phyloP scores from a whole-genome alignment of 1,140 invertebrate genomes.

The Cherax quadricarinatus region DNA sequence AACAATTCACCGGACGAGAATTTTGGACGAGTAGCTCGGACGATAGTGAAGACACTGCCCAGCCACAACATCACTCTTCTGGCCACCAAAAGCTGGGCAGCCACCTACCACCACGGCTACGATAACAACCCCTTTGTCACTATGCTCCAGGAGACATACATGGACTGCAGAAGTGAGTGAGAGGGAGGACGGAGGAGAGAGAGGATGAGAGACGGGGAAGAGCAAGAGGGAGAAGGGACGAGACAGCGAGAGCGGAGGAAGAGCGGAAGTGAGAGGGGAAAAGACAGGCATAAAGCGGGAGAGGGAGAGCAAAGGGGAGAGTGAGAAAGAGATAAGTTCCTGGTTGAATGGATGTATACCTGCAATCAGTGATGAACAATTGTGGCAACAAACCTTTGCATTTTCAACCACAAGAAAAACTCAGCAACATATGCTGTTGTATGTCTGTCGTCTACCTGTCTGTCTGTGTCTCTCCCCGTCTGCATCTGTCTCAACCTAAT shows the following conservation, averaged over 20 bases:
- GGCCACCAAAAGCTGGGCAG: slow-evolving; percentile 83
- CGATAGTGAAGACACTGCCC: slow-evolving; percentile 83
- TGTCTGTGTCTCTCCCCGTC: neutral
- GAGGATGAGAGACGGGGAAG: neutral
- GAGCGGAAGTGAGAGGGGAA: neutral
- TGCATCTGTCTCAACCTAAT: too few species aligned
- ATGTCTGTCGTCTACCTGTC: neutral
- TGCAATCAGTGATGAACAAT: too few species aligned
- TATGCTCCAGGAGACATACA: slow-evolving; percentile 86
- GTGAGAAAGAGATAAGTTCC: neutral
- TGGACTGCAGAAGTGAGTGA: slow-evolving; percentile 87
- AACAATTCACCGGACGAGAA: slow-evolving; percentile 62
- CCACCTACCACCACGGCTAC: slow-evolving; percentile 87
- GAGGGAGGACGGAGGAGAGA: neutral
- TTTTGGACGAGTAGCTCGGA: slow-evolving; percentile 80
- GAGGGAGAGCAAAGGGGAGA: neutral
- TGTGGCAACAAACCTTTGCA: too few species aligned
- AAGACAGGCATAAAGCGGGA: neutral
- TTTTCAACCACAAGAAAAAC: too few species aligned
- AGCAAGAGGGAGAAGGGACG: neutral
- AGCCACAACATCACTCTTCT: slow-evolving; percentile 84
- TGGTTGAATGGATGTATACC: too few species aligned
- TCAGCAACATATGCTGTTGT: too few species aligned
- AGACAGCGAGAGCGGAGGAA: neutral
- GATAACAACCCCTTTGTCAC: slow-evolving; percentile 86